These are phyloP conservation scores for Lipotes vexillifer DNA, from an alignment of 2,113 vertebrate genomes.

Conservation along the genomic window DNA sequence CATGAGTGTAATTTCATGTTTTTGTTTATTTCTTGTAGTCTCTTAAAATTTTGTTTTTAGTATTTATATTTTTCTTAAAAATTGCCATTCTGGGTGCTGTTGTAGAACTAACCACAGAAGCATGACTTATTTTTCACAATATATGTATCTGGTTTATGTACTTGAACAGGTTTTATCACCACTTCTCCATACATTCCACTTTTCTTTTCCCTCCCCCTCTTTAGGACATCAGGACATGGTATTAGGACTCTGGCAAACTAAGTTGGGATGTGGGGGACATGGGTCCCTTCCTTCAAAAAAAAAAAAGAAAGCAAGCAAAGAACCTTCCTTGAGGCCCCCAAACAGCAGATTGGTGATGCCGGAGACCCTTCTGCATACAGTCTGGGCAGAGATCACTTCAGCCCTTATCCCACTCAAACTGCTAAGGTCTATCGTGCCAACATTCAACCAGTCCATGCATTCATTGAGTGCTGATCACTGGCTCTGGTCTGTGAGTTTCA, in stretches of 20 bases:
- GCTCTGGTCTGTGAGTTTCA: background rate
- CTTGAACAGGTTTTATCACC: background rate
- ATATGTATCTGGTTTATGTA: background rate
- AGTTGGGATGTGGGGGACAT: background rate
- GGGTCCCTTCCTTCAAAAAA: background rate
- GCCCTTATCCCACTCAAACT: background rate
- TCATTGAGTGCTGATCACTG: background rate
- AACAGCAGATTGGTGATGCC: background rate
- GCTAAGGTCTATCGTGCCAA: background rate
- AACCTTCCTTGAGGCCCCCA: background rate
- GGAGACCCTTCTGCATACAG: background rate
- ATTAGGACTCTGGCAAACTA: background rate
- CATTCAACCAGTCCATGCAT: background rate
- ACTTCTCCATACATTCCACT: background rate
- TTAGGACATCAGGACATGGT: background rate
- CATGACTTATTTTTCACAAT: background rate
- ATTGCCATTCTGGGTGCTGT: background rate
- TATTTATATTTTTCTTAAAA: background rate
- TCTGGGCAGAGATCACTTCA: background rate
- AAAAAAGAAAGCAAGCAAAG: background rate
- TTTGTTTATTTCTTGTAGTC: background rate
- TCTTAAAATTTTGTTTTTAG: background rate
- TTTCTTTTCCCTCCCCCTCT: background rate
- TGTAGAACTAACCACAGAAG: background rate
- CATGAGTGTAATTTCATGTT: background rate